Evolutionary conservation across 2,888 invertebrate species (phyloP), one percentile per base, ranked within the genome.

Genomic region (Lathronympha strigana): DNA sequence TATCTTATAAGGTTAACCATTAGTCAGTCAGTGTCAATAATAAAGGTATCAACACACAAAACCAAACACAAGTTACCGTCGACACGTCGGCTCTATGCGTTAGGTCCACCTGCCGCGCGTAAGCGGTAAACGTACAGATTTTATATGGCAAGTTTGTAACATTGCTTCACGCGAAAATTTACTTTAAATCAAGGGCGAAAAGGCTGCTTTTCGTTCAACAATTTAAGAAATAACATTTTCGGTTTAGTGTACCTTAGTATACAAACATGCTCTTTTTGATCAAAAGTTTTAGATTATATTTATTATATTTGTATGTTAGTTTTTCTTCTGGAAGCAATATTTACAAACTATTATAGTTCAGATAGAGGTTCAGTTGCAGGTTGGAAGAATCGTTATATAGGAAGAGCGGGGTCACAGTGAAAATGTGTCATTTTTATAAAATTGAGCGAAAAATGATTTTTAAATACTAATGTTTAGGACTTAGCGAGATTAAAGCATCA

Each of bases 101-200:
- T 92, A 92, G 83, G 92, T 92, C 92, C 92, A 92, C 84, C 92
- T 92, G 90, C 82, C 87, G 85, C 80, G 80, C 80, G 88, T 84
- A 87, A 87, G 88, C 89, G 87, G 82, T 86, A 90, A 90, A 87
- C 80, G 79, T 75, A 80, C 78, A 86, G 77, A 82, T 73, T 79
- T 77, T 79, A 82, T 79, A 82, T 25, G 58, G 63, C 68, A 63
- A 67, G 68, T 63, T 67, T 66, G 66, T 21, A 9, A 69, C 69
- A 72, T 62, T 68, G 69, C 72, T 53, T 70, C 66, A 69, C 47
- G 67, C 40, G 15, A 36, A 23, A 36, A 23, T 38, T 0, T 11
- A 36, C 36, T 53, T 33, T 53, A 51, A 33, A 13, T 6, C 13
- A 33, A 19, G 1, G 11, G 19, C 2, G 2, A 33, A 21, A 2